Evolutionary conservation across 2,888 invertebrate species (phyloP).

Genomic region (Myopa testacea): DNA sequence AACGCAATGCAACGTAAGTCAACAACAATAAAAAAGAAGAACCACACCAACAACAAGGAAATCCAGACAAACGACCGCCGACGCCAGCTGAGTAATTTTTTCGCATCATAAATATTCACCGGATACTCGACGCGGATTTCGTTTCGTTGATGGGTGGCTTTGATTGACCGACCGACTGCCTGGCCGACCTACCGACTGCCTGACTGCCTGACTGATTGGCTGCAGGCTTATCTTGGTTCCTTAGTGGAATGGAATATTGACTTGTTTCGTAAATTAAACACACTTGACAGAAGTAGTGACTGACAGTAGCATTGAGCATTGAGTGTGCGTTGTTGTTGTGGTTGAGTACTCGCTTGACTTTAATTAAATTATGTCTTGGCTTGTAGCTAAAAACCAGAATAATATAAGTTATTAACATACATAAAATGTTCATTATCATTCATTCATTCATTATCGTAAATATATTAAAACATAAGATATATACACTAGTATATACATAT

Average conservation of each 20-base stretch:
- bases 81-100: slow-evolving; percentile 27
- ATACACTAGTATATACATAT: too few species aligned
- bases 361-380: slow-evolving; percentile 22
- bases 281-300: background rate
- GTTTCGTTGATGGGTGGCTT: background rate
- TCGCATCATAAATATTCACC: slow-evolving; percentile 36
- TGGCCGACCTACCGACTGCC: background rate
- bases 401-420: background rate
- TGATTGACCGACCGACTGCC: background rate
- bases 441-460: too few species aligned
- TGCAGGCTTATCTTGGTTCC: background rate
- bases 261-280: slow-evolving; percentile 5
- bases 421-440: too few species aligned
- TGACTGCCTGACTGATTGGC: background rate
- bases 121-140: background rate
- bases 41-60: background rate
- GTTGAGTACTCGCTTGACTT: background rate
- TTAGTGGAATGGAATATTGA: too few species aligned
- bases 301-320: too few species aligned
- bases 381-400: background rate
- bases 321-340: background rate
- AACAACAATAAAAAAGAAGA: background rate
- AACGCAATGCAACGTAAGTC: too few species aligned
- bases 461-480: too few species aligned
- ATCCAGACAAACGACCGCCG: slow-evolving; percentile 10